Evolutionary conservation across 2,113 vertebrate species (phyloP), one percentile per base, ranked within the genome.

Genomic region (Psilopsiagon aurifrons): DNA sequence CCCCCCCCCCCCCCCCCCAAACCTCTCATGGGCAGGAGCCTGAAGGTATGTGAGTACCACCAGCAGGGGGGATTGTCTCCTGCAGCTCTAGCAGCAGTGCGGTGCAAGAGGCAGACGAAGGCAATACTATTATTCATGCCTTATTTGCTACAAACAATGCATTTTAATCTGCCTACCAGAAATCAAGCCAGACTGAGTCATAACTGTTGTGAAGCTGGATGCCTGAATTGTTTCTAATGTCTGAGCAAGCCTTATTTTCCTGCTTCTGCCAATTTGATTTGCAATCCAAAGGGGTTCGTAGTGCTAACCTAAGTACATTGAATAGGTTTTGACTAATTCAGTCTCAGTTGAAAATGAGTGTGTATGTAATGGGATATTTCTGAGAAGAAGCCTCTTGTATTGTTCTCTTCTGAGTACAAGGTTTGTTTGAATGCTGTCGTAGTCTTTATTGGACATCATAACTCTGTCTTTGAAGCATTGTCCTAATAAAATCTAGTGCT

Each of bases 131-230:
- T 85, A 57, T 63, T 88, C 64, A 33, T 83, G 83, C 68, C 93
- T 95, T 86, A 62, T 88, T 93, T 83, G 63, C 25, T 83, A 63
- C 75, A 80, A 91, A 90, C 84, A 89, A 57, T 39, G 31, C 81
- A 73, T 95, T 89, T 95, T 94, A 90, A 94, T 86, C 71, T 86
- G 89, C 78, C 70, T 75, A 28, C 37, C 54, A 91, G 82, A 95
- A 96, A 88, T 74, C 37, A 37, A 91, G 70, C 82, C 87, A 51
- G 41, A 24, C 35, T 91, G 87, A 95, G 87, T 90, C 92, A 80
- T 47, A 90, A 44, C 60, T 64, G 49, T 63, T 86, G 43, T 59
- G 63, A 92, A 25, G 41, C 76, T 95, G 78, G 78, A 70, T 63
- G 51, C 41, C n/a, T 80, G 93, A 74, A 91, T 90, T 90, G 82